phyloP scores from a whole-genome alignment of 2,888 invertebrate species.

The Drosophila prostipennis region DNA sequence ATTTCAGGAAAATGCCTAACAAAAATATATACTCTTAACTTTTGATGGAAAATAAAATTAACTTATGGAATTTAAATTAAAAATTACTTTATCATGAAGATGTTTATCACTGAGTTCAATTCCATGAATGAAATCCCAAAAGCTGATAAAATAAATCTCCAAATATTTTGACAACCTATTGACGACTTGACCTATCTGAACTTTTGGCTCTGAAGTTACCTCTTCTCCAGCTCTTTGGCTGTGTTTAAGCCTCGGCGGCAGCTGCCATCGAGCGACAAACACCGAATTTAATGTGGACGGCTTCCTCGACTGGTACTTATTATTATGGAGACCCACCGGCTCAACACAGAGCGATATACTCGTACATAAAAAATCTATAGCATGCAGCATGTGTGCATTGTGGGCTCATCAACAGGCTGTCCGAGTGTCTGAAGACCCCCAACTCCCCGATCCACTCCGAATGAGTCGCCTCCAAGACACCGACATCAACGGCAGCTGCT shows the following conservation, averaged over 20 bases:
- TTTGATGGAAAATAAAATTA: no score
- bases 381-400: constrained; percentile 50
- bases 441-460: constrained; percentile 7
- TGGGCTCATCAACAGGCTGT: constrained; percentile 42
- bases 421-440: constrained; percentile 29
- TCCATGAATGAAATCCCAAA: not conserved
- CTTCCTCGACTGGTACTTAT: constrained; percentile 33
- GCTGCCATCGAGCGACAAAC: constrained; percentile 38
- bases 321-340: constrained; percentile 29
- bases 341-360: constrained; percentile 4
- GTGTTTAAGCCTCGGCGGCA: constrained; percentile 3
- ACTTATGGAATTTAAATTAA: no score
- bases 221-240: not conserved
- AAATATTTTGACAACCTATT: constrained; percentile 6
- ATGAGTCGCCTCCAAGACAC: constrained; percentile 24
- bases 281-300: constrained; percentile 29
- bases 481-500: constrained; percentile 39
- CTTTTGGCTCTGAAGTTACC: constrained; percentile 4
- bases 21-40: no score
- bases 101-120: no score
- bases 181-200: constrained; percentile 38
- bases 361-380: not conserved
- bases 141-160: not conserved
- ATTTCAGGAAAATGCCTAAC: no score
- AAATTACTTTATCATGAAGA: no score